These are phyloP conservation scores for Phyllotreta cruciferae DNA, from an alignment of 2,888 invertebrate genomes.

Conservation along the genomic window DNA sequence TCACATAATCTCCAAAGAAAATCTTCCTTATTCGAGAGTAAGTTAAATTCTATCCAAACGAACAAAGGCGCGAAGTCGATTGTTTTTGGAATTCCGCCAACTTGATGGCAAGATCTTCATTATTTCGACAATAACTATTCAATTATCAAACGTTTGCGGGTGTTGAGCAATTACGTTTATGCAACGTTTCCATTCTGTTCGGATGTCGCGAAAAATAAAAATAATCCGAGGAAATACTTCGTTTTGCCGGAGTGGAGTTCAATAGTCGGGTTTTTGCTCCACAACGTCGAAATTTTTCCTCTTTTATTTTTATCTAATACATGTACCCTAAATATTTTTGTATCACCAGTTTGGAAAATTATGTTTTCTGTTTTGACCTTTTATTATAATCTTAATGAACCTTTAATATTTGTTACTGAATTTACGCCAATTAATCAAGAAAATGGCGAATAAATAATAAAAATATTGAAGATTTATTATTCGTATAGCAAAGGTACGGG, in stretches of 20 bases:
- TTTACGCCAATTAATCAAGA: conserved; percentile 29
- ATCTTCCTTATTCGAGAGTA: conserved; percentile 14
- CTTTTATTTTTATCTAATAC: no score
- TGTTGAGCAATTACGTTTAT: conserved; percentile 40
- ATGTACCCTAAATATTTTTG: no score
- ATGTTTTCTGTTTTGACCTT: no score
- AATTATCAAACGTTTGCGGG: conserved; percentile 46
- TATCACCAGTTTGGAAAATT: no score
- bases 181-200: conserved; percentile 32
- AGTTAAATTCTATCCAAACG: conserved; percentile 17
- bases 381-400: no score
- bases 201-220: conserved; percentile 33
- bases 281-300: no score
- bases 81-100: conserved; percentile 35
- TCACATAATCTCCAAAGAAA: conserved; percentile 14
- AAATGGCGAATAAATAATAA: conserved; percentile 25
- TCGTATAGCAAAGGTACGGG: conserved; percentile 14
- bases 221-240: conserved; percentile 23
- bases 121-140: conserved; percentile 49
- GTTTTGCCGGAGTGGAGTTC: neutral
- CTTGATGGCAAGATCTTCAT: conserved; percentile 31
- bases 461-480: conserved; percentile 30
- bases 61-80: conserved; percentile 28
- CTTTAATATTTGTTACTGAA: neutral
- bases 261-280: neutral